Evolutionary conservation across 2,113 vertebrate genomes (phyloP).

Genomic region (Dipodomys ordii): DNA sequence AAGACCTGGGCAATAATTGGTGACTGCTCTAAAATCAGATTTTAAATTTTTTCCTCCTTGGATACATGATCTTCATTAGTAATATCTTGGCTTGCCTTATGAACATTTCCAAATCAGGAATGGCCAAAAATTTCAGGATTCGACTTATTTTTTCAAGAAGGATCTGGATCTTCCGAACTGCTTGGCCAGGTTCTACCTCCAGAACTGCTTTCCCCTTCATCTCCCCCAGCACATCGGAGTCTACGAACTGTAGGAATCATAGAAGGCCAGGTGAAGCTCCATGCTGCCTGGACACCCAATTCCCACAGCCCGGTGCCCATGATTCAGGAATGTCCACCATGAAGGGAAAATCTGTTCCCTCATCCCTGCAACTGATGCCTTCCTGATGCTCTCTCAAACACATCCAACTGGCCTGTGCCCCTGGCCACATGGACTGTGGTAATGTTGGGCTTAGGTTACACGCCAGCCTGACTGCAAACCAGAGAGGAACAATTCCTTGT

Average conservation of each 20-base stretch:
- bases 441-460: no score
- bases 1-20: not conserved
- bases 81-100: rapidly evolving
- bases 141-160: slow-evolving; percentile 68
- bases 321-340: not conserved
- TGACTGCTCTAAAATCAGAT: rapidly evolving
- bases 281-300: rapidly evolving
- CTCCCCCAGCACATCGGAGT: not conserved
- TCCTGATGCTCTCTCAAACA: no score
- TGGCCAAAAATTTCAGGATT: not conserved
- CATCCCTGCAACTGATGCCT: no score
- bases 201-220: slow-evolving; percentile 39
- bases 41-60: rapidly evolving
- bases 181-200: not conserved
- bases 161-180: not conserved
- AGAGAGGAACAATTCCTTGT: no score
- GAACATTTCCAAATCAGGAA: slow-evolving; percentile 54
- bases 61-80: rapidly evolving
- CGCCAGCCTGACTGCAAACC: no score
- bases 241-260: slow-evolving; percentile 34
- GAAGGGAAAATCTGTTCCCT: not conserved
- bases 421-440: no score
- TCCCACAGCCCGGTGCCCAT: no score
- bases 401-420: no score
- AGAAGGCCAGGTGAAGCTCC: not conserved